Evolutionary conservation across 2,113 vertebrate species (phyloP).

Genomic region (Mastomys natalensis): DNA sequence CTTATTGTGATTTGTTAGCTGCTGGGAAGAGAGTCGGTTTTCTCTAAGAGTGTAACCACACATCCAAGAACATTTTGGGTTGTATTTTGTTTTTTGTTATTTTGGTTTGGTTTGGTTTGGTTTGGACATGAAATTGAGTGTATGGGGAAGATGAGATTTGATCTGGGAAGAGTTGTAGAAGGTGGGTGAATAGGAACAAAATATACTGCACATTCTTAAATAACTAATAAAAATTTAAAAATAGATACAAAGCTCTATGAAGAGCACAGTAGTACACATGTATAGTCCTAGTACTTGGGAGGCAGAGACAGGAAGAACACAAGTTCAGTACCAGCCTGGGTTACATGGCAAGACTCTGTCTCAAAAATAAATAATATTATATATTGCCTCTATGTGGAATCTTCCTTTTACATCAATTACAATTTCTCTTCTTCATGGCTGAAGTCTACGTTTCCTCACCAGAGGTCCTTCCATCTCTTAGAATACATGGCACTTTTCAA

Average conservation of each 20-base stretch:
- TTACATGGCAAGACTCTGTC: background rate
- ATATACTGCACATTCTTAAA: background rate
- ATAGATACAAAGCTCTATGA: background rate
- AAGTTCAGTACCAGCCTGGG: background rate
- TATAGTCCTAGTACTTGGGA: background rate
- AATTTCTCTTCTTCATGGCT: background rate
- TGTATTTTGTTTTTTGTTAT: background rate
- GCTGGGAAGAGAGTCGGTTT: background rate
- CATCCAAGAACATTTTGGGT: background rate
- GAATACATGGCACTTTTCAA: background rate
- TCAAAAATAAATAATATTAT: background rate
- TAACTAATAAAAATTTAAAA: background rate
- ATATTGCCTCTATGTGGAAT: background rate
- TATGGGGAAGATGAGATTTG: background rate
- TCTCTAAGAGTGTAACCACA: background rate
- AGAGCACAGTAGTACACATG: background rate
- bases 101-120: background rate
- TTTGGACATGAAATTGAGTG: background rate
- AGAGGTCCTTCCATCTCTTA: background rate
- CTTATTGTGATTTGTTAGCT: background rate
- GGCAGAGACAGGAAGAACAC: background rate
- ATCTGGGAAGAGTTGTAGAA: background rate
- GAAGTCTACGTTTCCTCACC: background rate
- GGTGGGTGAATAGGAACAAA: background rate
- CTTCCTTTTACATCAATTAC: background rate